These are phyloP conservation scores for Philotrypesis tridentata DNA, from an alignment of 1,140 invertebrate genomes.

Conservation along the genomic window DNA sequence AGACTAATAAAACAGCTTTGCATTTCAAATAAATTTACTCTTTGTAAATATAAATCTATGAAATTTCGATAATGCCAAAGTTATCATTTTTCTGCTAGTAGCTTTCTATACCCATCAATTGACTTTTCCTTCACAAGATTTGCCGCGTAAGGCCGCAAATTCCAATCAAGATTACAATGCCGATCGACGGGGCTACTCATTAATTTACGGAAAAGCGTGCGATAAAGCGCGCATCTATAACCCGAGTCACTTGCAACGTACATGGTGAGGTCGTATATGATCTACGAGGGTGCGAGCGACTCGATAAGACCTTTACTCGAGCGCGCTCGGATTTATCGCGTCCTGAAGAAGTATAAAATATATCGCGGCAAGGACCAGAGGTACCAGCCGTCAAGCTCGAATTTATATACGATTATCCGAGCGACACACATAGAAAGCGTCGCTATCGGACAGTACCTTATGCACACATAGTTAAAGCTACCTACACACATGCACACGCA, in stretches of 20 bases:
- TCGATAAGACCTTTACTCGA: constrained; percentile 21
- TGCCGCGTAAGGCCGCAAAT: background rate
- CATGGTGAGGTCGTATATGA: background rate
- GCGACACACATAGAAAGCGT: background rate
- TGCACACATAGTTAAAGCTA: background rate
- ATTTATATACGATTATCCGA: constrained; percentile 22
- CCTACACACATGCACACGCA: background rate
- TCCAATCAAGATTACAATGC: background rate
- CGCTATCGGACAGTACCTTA: background rate
- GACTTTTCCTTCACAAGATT: background rate
- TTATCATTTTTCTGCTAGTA: background rate
- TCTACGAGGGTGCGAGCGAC: background rate
- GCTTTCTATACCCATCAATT: background rate
- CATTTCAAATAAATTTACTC: too few species aligned
- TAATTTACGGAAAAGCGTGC: constrained; percentile 22
- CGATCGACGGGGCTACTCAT: background rate
- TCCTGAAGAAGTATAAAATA: constrained; percentile 21
- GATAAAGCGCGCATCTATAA: background rate
- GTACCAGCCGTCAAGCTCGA: background rate
- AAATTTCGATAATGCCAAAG: too few species aligned
- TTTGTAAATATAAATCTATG: too few species aligned
- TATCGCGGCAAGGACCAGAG: background rate
- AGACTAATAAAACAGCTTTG: too few species aligned
- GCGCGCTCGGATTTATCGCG: constrained; percentile 23
- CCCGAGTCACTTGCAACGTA: background rate